Evolutionary conservation across 53 echinoderm and acorn worm species (phyloP).

Genomic region (Apostichopus leukothele): DNA sequence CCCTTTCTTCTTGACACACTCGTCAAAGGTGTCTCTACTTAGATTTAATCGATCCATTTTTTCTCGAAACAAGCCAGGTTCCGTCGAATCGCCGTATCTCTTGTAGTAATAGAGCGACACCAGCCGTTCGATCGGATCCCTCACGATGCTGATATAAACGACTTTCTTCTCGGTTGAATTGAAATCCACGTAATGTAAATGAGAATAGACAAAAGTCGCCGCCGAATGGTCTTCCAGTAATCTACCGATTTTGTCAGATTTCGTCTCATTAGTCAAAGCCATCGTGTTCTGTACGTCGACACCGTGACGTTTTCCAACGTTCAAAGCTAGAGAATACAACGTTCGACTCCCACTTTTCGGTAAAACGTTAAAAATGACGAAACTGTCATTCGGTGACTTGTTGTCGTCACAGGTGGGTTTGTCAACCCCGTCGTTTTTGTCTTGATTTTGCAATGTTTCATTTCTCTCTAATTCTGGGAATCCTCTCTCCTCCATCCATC

Average conservation of each 20-base stretch:
- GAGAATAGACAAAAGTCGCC: slow-evolving; percentile 30
- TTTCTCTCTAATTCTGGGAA: background rate
- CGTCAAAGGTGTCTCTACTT: slow-evolving; percentile 32
- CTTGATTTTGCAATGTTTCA: background rate
- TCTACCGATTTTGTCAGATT: background rate
- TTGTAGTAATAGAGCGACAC: slow-evolving; percentile 38
- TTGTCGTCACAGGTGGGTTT: too few species aligned
- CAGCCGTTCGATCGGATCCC: slow-evolving; percentile 33
- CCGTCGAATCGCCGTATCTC: slow-evolving; percentile 36
- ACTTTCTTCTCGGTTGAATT: background rate
- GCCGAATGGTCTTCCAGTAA: background rate
- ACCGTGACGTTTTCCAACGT: background rate
- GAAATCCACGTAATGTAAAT: slow-evolving; percentile 14
- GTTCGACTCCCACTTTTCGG: slow-evolving; percentile 41
- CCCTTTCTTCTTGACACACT: slow-evolving; percentile 12
- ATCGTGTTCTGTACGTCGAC: slow-evolving; percentile 36
- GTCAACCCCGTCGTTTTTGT: too few species aligned
- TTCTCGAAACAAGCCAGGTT: slow-evolving; percentile 15
- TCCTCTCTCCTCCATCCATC: background rate
- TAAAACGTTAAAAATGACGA: slow-evolving; percentile 31
- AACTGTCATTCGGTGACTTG: background rate
- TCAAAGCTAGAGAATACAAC: slow-evolving; percentile 20
- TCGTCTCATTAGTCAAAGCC: slow-evolving; percentile 26
- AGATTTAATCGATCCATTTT: slow-evolving; percentile 29
- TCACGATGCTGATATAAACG: slow-evolving; percentile 21